phyloP scores from a whole-genome alignment of 2,113 vertebrate genomes.

The Tachysurus vachellii region DNA sequence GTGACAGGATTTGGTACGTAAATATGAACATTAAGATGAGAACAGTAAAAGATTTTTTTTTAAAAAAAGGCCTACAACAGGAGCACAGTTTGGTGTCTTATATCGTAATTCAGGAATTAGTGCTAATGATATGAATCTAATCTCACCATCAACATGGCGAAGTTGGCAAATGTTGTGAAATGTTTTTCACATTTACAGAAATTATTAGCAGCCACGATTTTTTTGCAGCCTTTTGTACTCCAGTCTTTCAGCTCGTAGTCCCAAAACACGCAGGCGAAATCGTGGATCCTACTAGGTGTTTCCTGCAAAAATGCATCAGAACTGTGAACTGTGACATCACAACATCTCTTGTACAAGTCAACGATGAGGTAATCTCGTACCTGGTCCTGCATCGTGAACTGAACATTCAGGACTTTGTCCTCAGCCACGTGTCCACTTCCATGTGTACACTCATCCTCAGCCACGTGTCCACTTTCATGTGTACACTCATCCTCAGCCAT shows the following conservation, averaged over 20 bases:
- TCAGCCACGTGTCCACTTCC: conserved; percentile 38
- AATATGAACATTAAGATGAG: no score
- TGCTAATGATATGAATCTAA: background rate
- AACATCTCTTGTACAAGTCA: background rate
- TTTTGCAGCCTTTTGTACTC: conserved; percentile 67
- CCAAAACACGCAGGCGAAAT: conserved; percentile 75
- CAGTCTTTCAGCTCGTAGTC: conserved; percentile 59
- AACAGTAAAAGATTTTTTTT: no score
- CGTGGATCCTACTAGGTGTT: conserved; percentile 31
- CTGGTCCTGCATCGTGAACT: background rate
- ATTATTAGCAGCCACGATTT: conserved; percentile 38
- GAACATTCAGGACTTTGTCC: conserved; percentile 31
- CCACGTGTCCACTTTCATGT: no score
- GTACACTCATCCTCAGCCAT: background rate
- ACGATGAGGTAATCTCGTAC: background rate
- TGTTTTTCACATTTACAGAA: conserved; percentile 72
- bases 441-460: no score
- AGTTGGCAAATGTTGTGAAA: conserved; percentile 64
- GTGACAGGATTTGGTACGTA: no score
- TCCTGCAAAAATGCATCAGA: background rate
- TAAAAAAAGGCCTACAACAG: no score
- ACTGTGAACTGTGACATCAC: no score
- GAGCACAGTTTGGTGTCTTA: background rate
- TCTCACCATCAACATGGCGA: conserved; percentile 75
- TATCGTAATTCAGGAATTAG: background rate